Percentiles rank a stretch among this genome's conserved stretches.
These are phyloP conservation scores for Aphelinus atriplicis DNA, from an alignment of 1,140 invertebrate genomes.

Conservation along the genomic window DNA sequence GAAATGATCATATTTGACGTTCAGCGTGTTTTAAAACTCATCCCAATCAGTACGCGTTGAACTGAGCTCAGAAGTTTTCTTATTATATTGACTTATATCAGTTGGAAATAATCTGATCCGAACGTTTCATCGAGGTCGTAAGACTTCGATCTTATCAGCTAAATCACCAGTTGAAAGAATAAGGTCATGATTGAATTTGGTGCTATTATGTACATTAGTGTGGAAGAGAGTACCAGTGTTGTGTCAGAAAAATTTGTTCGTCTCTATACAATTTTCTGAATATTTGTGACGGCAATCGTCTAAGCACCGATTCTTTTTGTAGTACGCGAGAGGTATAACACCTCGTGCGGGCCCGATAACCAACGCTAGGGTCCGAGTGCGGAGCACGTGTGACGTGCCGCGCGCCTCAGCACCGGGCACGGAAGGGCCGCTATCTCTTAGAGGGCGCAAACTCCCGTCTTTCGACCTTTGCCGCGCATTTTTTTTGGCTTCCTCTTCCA, in stretches of 20 bases:
- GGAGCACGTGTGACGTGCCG: too few species aligned
- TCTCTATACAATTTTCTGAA: neutral
- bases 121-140: constrained; percentile 44
- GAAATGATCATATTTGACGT: too few species aligned
- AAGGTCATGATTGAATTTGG: constrained; percentile 26
- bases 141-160: constrained; percentile 45
- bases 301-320: too few species aligned
- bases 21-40: neutral
- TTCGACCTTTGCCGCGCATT: too few species aligned
- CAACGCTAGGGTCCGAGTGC: too few species aligned
- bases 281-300: too few species aligned
- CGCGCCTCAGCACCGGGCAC: too few species aligned
- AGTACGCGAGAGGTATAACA: too few species aligned
- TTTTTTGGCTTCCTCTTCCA: too few species aligned
- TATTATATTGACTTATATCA: constrained; percentile 32
- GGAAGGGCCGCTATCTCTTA: too few species aligned
- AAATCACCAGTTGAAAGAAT: constrained; percentile 42
- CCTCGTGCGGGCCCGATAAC: too few species aligned
- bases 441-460: too few species aligned
- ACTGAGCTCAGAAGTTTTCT: constrained; percentile 26
- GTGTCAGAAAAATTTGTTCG: constrained; percentile 11
- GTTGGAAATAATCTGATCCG: constrained; percentile 51
- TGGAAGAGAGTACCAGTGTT: neutral
- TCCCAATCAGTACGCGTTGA: constrained; percentile 20
- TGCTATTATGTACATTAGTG: neutral